A percentile compares a stretch with the other conserved stretches of the same genome.
These are phyloP conservation scores for Standfussiana lucernea DNA, from an alignment of 2,888 invertebrate genomes.

Conservation along the genomic window DNA sequence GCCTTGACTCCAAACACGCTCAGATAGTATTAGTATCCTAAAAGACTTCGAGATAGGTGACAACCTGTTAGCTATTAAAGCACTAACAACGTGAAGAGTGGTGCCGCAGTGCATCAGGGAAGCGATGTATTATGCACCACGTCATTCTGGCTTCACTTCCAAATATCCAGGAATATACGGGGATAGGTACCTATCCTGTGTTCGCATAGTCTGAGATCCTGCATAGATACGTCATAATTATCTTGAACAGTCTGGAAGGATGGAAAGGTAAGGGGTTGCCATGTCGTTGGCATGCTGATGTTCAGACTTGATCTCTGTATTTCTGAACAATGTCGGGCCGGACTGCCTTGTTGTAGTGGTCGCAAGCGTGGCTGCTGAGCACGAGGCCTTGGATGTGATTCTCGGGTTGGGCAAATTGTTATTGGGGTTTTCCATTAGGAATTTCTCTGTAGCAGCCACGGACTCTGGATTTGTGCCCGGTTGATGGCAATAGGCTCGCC, in stretches of 20 bases:
- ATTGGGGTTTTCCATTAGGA: too few relatives aligned
- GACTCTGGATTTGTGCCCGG: too few relatives aligned
- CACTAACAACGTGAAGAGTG: background rate
- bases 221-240: background rate
- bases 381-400: too few relatives aligned
- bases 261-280: background rate
- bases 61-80: conserved; percentile 6
- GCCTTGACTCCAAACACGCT: too few relatives aligned
- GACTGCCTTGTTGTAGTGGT: too few relatives aligned
- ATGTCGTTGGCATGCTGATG: background rate
- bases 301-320: background rate
- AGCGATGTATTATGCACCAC: conserved; percentile 36
- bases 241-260: background rate
- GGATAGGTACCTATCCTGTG: background rate
- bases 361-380: too few relatives aligned
- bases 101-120: conserved; percentile 15
- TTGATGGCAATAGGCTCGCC: too few relatives aligned
- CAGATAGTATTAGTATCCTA: background rate
- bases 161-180: conserved; percentile 28
- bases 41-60: background rate
- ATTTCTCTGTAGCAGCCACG: too few relatives aligned
- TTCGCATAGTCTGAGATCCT: background rate
- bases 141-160: conserved; percentile 11
- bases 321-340: background rate
- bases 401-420: too few relatives aligned